Evolutionary conservation across 2,888 invertebrate genomes (phyloP), one percentile per base, ranked within the genome.

Genomic region (Nesidiocoris tenuis): DNA sequence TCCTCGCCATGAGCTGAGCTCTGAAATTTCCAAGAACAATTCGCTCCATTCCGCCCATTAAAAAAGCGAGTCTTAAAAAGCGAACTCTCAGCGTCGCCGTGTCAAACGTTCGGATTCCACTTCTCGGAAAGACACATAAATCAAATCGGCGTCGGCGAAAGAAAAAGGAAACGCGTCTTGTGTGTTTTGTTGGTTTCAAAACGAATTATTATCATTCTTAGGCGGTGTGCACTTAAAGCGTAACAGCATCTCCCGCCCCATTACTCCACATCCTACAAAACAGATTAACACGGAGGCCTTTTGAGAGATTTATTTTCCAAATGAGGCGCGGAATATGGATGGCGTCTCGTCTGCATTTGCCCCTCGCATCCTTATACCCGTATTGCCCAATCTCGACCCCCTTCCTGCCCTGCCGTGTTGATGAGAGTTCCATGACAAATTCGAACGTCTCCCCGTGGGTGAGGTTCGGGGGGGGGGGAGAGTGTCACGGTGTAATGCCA

Each of bases 281-380:
- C 67, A 67, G 55, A 67, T 67, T 67, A 67, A 67, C 67, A 67
- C n/a, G 39, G 39, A 19, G 9, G 16, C 25, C 67, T 56, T 19
- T 67, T 22, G 7, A n/a, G 54, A 55, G 67, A 67, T 67, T 67
- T 67, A 67, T 67, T 56, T 67, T 67, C 55, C 67, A 67, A 67
- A 67, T 67, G 67, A 56, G 67, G 55, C 67, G 67, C 55, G 67
- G 67, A 67, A 67, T 67, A 67, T 55, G 22, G 55, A 67, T 54
- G 67, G 22, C 67, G 18, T 22, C 56, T 22, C 67, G 22, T 19
- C 67, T 39, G 39, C 39, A 7, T 7, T 12, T 12, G 39, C 12
- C 39, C 39, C 39, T 39, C 39, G n/a, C n/a, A n/a, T n/a, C n/a
- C n/a, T n/a, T n/a, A n/a, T n/a, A n/a, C n/a, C n/a, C n/a, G n/a